Evolutionary conservation across 2,113 vertebrate genomes (phyloP).

Genomic region (Cyprinus carpio): DNA sequence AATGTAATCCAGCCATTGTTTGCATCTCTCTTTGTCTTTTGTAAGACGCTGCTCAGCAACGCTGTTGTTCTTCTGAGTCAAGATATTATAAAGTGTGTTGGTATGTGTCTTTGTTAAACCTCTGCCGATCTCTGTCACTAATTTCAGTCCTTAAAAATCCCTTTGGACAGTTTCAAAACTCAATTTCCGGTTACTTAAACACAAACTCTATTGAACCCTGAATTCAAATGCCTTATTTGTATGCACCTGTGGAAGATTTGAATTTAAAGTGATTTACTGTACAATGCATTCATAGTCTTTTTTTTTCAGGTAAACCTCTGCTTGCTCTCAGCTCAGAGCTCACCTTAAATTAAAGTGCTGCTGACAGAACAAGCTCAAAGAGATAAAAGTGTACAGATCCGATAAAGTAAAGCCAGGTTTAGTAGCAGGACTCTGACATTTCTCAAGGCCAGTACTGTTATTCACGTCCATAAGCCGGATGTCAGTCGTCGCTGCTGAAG

Average conservation of each 20-base stretch:
- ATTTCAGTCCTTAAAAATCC: neutral
- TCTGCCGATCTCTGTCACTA: neutral
- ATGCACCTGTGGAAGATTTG: neutral
- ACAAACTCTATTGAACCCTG: neutral
- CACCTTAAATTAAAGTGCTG: neutral
- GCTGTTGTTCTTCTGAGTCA: neutral
- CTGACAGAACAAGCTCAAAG: neutral
- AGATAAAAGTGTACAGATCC: constrained; percentile 22
- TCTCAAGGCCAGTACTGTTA: constrained; percentile 42
- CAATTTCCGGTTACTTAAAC: neutral
- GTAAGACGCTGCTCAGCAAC: neutral
- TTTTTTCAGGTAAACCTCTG: neutral
- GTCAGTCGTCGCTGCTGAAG: constrained; percentile 26
- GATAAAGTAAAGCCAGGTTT: constrained; percentile 26
- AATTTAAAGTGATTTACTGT: neutral
- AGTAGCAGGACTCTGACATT: constrained; percentile 33
- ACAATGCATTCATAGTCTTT: neutral
- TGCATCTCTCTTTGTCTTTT: neutral
- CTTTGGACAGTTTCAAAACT: neutral
- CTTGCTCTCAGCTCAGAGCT: no score
- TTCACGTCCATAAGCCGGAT: constrained; percentile 45
- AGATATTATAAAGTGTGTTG: neutral
- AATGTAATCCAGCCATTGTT: constrained; percentile 1
- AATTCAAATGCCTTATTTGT: neutral
- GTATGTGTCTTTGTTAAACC: neutral